Conservation (phyloP, 2,797 vertebrate species). For the Hybognathus amarus region DNA sequence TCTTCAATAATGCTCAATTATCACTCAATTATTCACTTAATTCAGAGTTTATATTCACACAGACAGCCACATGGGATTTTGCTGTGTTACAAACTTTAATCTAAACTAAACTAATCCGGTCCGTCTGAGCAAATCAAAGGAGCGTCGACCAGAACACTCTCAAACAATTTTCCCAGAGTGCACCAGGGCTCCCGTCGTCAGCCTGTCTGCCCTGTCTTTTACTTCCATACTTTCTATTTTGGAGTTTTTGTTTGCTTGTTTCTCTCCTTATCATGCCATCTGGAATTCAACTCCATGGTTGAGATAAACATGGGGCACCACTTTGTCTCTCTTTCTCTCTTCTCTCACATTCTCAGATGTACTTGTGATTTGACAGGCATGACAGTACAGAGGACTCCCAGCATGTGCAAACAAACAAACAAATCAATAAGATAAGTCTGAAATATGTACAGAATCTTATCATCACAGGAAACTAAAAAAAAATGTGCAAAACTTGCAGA, state of each 20-base stretch:
- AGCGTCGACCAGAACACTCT: conserved; percentile 48
- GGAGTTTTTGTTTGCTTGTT: conserved; percentile 78
- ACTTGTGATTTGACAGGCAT: conserved; percentile 70
- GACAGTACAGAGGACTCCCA: conserved; percentile 71
- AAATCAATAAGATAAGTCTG: conserved; percentile 71
- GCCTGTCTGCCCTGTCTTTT: conserved; percentile 68
- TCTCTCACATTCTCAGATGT: conserved; percentile 61
- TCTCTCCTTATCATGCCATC: conserved; percentile 77
- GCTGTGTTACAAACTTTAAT: conserved; percentile 22
- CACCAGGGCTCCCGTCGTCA: conserved; percentile 61
- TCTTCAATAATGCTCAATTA: too few species aligned
- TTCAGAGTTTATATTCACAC: too few species aligned
- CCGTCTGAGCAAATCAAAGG: conserved; percentile 33
- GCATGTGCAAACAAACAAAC: conserved; percentile 74
- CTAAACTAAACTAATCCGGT: too few species aligned
- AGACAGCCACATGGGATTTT: too few species aligned
- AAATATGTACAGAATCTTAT: conserved; percentile 80
- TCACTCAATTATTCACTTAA: too few species aligned
- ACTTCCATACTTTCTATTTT: conserved; percentile 74
- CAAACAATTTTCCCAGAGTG: conserved; percentile 41
- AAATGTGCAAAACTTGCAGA: conserved; percentile 69
- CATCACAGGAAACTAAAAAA: conserved; percentile 49
- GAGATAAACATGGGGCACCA: conserved; percentile 77
- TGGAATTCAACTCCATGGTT: conserved; percentile 74
- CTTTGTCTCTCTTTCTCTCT: conserved; percentile 65